Conservation (phyloP, 64 coral and sea anemone species). For the Dendronephthya gigantea region DNA sequence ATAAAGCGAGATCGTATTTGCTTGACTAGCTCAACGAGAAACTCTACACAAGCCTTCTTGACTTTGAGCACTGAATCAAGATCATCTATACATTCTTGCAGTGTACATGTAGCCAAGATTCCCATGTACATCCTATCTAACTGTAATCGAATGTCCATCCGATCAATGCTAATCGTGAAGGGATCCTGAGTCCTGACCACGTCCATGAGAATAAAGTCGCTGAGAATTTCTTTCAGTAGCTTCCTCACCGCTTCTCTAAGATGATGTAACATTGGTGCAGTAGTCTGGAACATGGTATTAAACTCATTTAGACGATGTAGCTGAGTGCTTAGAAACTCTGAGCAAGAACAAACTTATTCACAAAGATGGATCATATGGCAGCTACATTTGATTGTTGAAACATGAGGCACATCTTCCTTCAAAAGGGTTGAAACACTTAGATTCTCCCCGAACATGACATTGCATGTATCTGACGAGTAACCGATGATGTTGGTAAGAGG, state of each 20-base stretch:
- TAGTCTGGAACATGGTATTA: slow-evolving; percentile 14
- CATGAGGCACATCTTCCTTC: not conserved
- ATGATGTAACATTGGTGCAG: slow-evolving; percentile 5
- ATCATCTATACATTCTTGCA: not conserved
- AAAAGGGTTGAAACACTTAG: slow-evolving; percentile 1
- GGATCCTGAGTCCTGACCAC: not conserved
- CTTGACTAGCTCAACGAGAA: not conserved
- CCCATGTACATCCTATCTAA: not conserved
- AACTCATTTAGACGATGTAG: not conserved
- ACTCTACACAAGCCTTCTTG: slow-evolving; percentile 4
- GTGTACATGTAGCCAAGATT: slow-evolving; percentile 3
- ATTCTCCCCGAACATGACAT: not conserved
- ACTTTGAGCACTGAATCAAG: not conserved
- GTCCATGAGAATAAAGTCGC: slow-evolving; percentile 1
- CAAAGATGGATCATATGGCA: not conserved
- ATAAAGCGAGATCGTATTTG: not conserved
- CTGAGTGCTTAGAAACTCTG: slow-evolving; percentile 9
- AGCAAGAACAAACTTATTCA: slow-evolving; percentile 4
- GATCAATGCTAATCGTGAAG: not conserved
- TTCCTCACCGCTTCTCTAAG: not conserved
- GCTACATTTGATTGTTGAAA: slow-evolving; percentile 1
- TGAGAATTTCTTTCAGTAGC: not conserved
- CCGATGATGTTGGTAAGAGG: not conserved
- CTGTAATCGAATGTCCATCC: not conserved
- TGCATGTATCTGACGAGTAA: slow-evolving; percentile 8